Evolutionary conservation across 2,113 vertebrate species (phyloP).

Genomic region (Dascyllus trimaculatus): DNA sequence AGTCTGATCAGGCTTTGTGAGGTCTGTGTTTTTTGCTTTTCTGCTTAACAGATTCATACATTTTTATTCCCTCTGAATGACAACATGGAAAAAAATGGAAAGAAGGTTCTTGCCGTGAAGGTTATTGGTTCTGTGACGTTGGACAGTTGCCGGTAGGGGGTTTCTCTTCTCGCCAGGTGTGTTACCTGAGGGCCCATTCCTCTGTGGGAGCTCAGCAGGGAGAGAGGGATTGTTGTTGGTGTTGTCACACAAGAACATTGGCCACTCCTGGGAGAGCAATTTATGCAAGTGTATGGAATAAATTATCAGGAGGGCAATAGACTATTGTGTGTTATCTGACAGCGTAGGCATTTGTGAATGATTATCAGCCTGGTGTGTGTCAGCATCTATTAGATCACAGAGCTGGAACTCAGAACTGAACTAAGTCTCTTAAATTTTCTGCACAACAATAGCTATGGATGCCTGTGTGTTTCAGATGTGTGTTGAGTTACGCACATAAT

Average conservation of each 20-base stretch:
- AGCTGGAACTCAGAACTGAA: background rate
- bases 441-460: background rate
- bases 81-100: background rate
- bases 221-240: constrained; percentile 15
- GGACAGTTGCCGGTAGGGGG: too few species aligned
- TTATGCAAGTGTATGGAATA: constrained; percentile 43
- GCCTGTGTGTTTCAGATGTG: constrained; percentile 11
- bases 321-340: constrained; percentile 33
- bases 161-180: constrained; percentile 42
- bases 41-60: background rate
- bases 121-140: constrained; percentile 11
- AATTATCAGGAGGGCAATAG: constrained; percentile 13
- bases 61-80: background rate
- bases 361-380: constrained; percentile 37
- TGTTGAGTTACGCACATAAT: constrained; percentile 20
- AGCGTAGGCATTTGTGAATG: constrained; percentile 38
- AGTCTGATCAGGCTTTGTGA: background rate
- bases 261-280: constrained; percentile 2
- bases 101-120: background rate
- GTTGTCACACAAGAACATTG: constrained; percentile 3
- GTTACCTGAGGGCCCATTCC: constrained; percentile 44
- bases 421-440: constrained; percentile 27
- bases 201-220: constrained; percentile 6
- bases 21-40: background rate
- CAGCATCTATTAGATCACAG: constrained; percentile 23